Conservation (phyloP, 2,888 invertebrate species). For the Exephanes ischioxanthus region DNA sequence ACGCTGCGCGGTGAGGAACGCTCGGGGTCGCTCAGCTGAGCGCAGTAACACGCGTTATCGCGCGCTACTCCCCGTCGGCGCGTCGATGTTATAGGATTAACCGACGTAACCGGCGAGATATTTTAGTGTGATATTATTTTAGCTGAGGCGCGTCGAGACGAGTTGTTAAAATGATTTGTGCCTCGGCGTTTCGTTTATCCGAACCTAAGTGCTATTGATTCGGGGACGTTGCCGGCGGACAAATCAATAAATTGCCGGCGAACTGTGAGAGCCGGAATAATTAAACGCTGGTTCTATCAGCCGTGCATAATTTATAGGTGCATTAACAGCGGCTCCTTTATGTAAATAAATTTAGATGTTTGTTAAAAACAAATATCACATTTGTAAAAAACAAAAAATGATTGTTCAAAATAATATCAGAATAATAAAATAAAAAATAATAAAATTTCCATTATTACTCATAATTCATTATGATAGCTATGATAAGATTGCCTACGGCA, state of each 20-base stretch:
- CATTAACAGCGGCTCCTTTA: not conserved
- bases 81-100: slow-evolving; percentile 27
- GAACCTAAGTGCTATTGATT: slow-evolving; percentile 52
- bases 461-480: not conserved
- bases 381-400: not conserved
- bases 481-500: not conserved
- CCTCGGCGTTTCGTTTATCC: slow-evolving; percentile 44
- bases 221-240: slow-evolving; percentile 10
- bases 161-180: slow-evolving; percentile 60
- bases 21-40: slow-evolving; percentile 25
- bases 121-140: slow-evolving; percentile 64
- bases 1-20: not conserved
- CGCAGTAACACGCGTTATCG: slow-evolving; percentile 30
- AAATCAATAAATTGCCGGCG: slow-evolving; percentile 23
- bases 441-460: not conserved
- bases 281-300: not conserved
- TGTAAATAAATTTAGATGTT: not conserved
- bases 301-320: not conserved
- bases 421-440: not conserved
- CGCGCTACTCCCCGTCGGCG: slow-evolving; percentile 18
- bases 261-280: not conserved
- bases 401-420: not conserved
- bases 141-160: slow-evolving; percentile 38
- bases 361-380: not conserved
- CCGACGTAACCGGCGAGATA: slow-evolving; percentile 57